A percentile compares a stretch with the other conserved stretches of the same genome.
Conservation (phyloP, 2,113 vertebrate species). For the Clarias magur region DNA sequence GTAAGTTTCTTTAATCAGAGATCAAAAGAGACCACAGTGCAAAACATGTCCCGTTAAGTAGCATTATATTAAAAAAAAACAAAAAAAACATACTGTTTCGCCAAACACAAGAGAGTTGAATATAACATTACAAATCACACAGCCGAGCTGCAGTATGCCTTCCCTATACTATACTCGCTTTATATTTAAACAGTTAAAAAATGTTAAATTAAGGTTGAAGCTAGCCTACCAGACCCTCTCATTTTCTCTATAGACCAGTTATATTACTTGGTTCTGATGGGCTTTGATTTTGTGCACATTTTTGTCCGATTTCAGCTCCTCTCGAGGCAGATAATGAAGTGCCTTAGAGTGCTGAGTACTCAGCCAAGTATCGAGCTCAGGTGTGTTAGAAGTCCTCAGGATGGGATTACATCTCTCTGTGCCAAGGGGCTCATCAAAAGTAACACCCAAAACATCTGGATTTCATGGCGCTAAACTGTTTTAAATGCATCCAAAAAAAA, state of each 20-base stretch:
- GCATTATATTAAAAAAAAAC: too few relatives aligned
- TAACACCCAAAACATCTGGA: neutral
- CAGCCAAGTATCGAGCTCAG: constrained; percentile 2
- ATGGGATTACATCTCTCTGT: neutral
- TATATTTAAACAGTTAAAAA: neutral
- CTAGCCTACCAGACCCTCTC: neutral
- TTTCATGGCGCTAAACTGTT: neutral
- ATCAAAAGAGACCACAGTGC: neutral
- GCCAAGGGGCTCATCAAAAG: neutral
- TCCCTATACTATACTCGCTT: neutral
- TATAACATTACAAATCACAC: neutral
- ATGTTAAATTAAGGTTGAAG: neutral
- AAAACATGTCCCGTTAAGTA: neutral
- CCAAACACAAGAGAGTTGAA: neutral
- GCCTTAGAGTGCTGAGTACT: neutral
- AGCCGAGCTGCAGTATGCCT: neutral
- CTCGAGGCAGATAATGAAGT: neutral
- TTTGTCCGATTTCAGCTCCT: constrained; percentile 8
- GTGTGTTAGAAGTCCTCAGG: neutral
- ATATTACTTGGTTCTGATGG: neutral
- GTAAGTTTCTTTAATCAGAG: neutral
- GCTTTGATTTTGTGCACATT: neutral
- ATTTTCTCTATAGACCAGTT: constrained; percentile 8
- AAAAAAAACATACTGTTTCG: neutral
- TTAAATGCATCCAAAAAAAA: neutral